Evolutionary conservation across 53 echinoderm and acorn worm genomes (phyloP), one percentile per base, ranked within the genome.

Genomic region (Stichopus horrens): DNA sequence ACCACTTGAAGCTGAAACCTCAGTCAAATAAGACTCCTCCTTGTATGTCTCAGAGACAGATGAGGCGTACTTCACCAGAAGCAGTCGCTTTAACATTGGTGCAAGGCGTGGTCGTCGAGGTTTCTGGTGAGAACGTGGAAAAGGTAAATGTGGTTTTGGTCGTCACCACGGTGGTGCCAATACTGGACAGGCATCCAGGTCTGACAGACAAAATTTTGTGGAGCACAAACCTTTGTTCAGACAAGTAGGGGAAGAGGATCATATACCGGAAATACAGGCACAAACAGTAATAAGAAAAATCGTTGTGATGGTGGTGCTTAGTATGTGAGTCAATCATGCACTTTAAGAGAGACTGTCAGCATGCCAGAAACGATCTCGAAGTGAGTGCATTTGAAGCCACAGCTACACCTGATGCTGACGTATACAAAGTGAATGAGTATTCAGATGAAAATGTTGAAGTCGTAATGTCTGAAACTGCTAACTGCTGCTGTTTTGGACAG

Each of bases 351-450:
- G 77, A 88, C 37, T 91, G 88, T 65, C 88, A 88, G 6, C 58
- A 58, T 58, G 58, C 58, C 7, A 58, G 58, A 9, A 58, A 58
- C 6, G n/a, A n/a, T n/a, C n/a, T n/a, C n/a, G n/a, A n/a, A n/a
- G n/a, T n/a, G n/a, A n/a, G n/a, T n/a, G n/a, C 7, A 58, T 7
- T 52, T 22, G 37, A 14, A 22, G 6, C 10, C 13, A 9, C 6
- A 58, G 53, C 84, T 83, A 58, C 19, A 6, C 6, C 23, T 78
- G 52, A 53, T 76, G 85, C 57, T 19, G 83, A 88, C 59, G 88
- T 73, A n/a, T n/a, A n/a, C n/a, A 91, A 91, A 54, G 91, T 91
- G 53, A 75, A 91, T 58, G 88, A 88, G 52, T 91, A 91, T 19
- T 91, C 91, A 0, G 4, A 63, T 88, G 91, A 91, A 59, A 88